Base-by-base conservation (phyloP, 2,113 vertebrate species). In the Smithornis capensis region DNA sequence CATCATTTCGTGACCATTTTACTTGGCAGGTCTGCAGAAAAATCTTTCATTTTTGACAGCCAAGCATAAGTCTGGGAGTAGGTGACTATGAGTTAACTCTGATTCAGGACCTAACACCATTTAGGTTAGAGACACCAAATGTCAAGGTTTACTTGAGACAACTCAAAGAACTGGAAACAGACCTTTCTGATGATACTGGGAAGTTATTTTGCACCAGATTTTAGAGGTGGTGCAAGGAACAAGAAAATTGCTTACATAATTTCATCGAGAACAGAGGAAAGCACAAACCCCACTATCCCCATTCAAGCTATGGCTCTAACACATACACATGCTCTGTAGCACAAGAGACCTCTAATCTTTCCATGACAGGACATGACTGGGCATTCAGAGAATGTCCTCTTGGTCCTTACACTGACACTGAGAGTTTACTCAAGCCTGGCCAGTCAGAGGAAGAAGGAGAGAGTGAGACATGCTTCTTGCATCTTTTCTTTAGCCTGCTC, bases 1-100 rank as follows among this genome's bases (percentile, higher is more conserved):
- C 8, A 42, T 53, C 2, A 1, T 70, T 92, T 91, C 19, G 11
- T 21, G 31, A 50, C 23, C 28, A 42, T 60, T 91, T 74, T 52
- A 67, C 22, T 42, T 57, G n/a, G 18, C 8, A 49, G 28, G 8
- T 57, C 60, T 84, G 23, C 69, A 91, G 59, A 60, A 89, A 74
- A 86, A 29, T n/a, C 28, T 69, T 80, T 47, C 24, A 19, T 76
- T 62, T 19, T 89, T 22, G 80, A 17, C 23, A 47, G 11, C 10
- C 11, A 22, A 35, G 28, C 14, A 17, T 60, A 74, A 65, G 12
- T 55, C 33, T 82, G 38, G 33, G 35, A 78, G 18, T 1, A 50
- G 31, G n/a, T 0, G 0, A 37, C 15, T 53, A 11, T 14, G 25
- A 77, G 6, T 6, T 67, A 31, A 57, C 19, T 53, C 15, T 23